Evolutionary conservation across 53 echinoderm and acorn worm species (phyloP).

Genomic region (Holothuria scabra): DNA sequence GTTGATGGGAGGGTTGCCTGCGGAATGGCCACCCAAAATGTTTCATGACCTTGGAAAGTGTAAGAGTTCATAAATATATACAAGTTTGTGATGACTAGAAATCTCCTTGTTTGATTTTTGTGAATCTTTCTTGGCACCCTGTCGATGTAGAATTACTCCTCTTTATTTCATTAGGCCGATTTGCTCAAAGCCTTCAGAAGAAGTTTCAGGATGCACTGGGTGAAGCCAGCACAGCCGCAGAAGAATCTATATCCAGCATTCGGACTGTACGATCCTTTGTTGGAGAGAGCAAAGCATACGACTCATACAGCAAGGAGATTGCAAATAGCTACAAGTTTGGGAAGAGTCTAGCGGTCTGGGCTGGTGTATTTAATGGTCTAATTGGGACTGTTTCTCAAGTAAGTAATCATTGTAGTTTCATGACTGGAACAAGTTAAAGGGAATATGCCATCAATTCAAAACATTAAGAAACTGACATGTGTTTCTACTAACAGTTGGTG

Average conservation of each 20-base stretch:
- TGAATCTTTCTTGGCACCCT: too few species aligned
- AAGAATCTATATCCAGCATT: conserved; percentile 93
- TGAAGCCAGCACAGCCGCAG: conserved; percentile 86
- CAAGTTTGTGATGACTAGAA: too few species aligned
- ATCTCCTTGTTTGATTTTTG: too few species aligned
- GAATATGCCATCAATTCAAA: too few species aligned
- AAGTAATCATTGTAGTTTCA: neutral
- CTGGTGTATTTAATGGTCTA: conserved; percentile 86
- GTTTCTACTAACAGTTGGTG: too few species aligned
- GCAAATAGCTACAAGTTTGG: conserved; percentile 78
- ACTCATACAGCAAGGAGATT: conserved; percentile 76
- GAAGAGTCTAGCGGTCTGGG: conserved; percentile 66
- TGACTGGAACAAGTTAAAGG: too few species aligned
- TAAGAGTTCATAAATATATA: too few species aligned
- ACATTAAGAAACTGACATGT: too few species aligned
- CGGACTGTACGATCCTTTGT: conserved; percentile 87
- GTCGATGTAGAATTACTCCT: too few species aligned
- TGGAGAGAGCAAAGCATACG: conserved; percentile 75
- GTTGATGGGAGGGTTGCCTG: too few species aligned
- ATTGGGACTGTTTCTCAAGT: conserved; percentile 89
- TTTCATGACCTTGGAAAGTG: too few species aligned
- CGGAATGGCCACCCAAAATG: too few species aligned
- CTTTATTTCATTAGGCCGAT: conserved; percentile 63
- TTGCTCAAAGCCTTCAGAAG: conserved; percentile 72
- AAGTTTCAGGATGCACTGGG: conserved; percentile 93